Conservation (phyloP, 2,797 vertebrate genomes). For the Gila robusta region DNA sequence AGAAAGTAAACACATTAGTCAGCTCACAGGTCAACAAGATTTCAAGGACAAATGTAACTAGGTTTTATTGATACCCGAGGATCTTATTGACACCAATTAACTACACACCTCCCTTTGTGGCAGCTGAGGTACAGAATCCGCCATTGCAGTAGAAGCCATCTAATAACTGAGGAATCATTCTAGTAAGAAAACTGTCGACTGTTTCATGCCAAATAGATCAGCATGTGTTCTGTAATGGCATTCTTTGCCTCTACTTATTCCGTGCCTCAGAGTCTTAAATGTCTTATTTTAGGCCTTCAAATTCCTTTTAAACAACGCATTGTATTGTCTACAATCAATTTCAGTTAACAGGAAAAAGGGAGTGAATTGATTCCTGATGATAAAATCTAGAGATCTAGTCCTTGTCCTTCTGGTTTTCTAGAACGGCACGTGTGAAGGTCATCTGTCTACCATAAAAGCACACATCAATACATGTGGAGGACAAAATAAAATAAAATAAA, state of each 20-base stretch:
- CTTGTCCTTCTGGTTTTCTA: constrained; percentile 26
- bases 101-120: not conserved
- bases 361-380: constrained; percentile 31
- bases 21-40: constrained; percentile 18
- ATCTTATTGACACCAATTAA: constrained; percentile 45
- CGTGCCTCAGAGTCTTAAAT: not conserved
- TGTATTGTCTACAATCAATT: constrained; percentile 7
- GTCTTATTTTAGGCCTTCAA: not conserved
- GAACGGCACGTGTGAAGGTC: constrained; percentile 24
- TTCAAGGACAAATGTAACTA: constrained; percentile 48
- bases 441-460: not conserved
- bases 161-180: not conserved
- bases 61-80: constrained; percentile 28
- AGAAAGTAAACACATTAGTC: not conserved
- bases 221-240: not conserved
- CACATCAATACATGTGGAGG: not conserved
- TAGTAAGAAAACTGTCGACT: not conserved
- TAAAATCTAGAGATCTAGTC: constrained; percentile 18
- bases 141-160: not conserved
- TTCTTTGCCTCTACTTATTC: not conserved
- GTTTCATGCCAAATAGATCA: not conserved
- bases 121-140: not conserved
- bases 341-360: constrained; percentile 22
- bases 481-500: not conserved
- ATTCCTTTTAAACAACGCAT: not conserved